Conservation (phyloP, 2,113 vertebrate species). For the Donacobius atricapilla region DNA sequence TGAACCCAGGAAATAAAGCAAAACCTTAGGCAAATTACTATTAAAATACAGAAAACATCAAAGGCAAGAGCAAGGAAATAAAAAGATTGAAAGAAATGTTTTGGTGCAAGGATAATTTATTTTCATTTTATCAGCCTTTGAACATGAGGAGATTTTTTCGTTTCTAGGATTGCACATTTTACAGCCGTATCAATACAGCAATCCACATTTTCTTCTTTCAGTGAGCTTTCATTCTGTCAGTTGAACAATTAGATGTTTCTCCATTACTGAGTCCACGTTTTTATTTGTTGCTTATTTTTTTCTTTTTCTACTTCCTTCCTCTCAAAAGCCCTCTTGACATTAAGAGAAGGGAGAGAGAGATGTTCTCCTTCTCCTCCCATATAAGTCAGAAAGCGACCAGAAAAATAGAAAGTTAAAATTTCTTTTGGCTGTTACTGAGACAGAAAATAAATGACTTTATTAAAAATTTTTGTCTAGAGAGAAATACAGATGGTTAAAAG, state of each 20-base stretch:
- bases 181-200: background rate
- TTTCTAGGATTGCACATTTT: background rate
- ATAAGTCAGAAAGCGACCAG: background rate
- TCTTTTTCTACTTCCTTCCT: background rate
- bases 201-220: background rate
- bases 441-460: background rate
- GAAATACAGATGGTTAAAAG: background rate
- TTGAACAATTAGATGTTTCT: background rate
- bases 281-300: background rate
- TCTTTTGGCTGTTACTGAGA: background rate
- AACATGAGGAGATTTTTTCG: background rate
- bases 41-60: conserved; percentile 28
- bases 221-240: background rate
- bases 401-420: background rate
- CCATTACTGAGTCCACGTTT: background rate
- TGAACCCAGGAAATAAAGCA: conserved; percentile 40
- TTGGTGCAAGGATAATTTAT: background rate
- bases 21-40: conserved; percentile 28
- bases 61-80: background rate
- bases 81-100: background rate
- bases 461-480: background rate
- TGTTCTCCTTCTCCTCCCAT: background rate
- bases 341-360: background rate
- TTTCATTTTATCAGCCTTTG: background rate
- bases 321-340: background rate